phyloP scores from a whole-genome alignment of 2,113 vertebrate species.

The Beaufortia kweichowensis region DNA sequence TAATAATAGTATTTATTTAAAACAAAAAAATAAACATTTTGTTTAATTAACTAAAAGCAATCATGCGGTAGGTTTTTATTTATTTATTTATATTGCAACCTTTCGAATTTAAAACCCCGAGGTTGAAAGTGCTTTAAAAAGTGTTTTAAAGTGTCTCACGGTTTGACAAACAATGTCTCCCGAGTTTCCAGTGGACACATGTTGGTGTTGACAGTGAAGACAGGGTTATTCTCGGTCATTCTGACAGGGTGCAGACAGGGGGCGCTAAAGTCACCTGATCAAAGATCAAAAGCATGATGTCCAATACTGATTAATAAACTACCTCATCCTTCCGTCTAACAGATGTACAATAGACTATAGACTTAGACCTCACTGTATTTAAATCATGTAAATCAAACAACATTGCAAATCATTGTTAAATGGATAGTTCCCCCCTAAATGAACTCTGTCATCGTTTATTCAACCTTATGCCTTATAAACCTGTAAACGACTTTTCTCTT shows the following conservation, averaged over 20 bases:
- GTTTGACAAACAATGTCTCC: background rate
- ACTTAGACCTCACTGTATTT: background rate
- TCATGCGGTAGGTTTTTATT: no score
- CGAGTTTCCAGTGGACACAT: slow-evolving; percentile 29
- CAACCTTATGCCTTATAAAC: no score
- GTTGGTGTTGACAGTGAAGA: slow-evolving; percentile 56
- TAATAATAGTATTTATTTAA: no score
- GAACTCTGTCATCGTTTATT: no score
- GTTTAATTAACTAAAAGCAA: no score
- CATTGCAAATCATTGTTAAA: no score
- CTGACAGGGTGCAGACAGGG: slow-evolving; percentile 58
- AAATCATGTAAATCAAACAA: no score
- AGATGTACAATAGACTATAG: background rate
- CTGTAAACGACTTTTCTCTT: no score
- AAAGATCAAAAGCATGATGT: background rate
- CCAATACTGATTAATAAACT: background rate
- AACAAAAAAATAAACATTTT: no score
- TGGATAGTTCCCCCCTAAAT: no score
- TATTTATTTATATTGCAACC: background rate
- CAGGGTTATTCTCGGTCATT: slow-evolving; percentile 62
- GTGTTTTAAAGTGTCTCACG: background rate
- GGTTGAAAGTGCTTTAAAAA: background rate
- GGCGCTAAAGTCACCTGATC: slow-evolving; percentile 54
- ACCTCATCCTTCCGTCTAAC: background rate
- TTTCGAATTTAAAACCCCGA: no score